Conservation (phyloP, 2,797 vertebrate species). For the Tinamus major region DNA sequence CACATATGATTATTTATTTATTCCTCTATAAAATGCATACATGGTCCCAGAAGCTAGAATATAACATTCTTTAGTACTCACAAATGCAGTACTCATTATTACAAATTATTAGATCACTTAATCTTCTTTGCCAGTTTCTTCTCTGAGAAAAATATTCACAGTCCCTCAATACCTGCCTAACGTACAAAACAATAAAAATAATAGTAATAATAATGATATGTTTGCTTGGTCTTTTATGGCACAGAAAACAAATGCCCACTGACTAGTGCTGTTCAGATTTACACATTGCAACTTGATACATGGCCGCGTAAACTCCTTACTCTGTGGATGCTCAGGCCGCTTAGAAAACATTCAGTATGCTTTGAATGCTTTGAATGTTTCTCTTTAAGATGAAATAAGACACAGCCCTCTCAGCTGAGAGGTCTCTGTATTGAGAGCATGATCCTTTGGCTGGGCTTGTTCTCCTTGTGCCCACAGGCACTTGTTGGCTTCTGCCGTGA, state of each 20-base stretch:
- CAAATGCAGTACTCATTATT: conserved; percentile 60
- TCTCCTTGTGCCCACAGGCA: background rate
- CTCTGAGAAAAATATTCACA: conserved; percentile 20
- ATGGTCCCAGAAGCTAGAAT: conserved; percentile 50
- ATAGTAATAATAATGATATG: conserved; percentile 48
- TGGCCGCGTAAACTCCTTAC: background rate
- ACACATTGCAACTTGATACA: conserved; percentile 12
- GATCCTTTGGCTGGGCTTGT: background rate
- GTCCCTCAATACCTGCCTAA: conserved; percentile 24
- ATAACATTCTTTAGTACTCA: conserved; percentile 35
- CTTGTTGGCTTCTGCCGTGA: background rate
- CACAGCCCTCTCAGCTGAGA: background rate
- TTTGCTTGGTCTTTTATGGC: conserved; percentile 54
- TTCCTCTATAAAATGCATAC: conserved; percentile 65
- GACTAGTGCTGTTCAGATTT: background rate
- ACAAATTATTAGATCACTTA: conserved; percentile 75
- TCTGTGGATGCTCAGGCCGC: background rate
- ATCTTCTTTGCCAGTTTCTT: conserved; percentile 57
- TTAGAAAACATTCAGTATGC: background rate
- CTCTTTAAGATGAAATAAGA: background rate
- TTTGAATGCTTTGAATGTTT: background rate
- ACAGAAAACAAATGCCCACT: conserved; percentile 30
- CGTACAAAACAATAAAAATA: conserved; percentile 51
- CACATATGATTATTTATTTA: conserved; percentile 75
- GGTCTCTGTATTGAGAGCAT: background rate